phyloP scores from a whole-genome alignment of 2,797 vertebrate species.

The Manis pentadactyla region DNA sequence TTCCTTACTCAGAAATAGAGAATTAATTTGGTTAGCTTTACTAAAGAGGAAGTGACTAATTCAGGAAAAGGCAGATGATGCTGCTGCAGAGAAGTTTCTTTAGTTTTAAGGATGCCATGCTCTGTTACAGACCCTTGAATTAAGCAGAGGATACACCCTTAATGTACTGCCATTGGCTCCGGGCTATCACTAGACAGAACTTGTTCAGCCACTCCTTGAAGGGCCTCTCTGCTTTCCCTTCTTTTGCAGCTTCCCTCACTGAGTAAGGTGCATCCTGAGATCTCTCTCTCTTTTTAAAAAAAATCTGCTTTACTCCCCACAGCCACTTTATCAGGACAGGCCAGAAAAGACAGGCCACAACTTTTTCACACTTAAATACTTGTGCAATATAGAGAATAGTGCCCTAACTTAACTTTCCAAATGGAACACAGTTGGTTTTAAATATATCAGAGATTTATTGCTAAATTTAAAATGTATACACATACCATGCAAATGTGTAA shows the following conservation, averaged over 20 bases:
- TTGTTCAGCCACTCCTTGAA: not conserved
- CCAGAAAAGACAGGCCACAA: not conserved
- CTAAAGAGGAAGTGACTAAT: not conserved
- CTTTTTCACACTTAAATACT: not conserved
- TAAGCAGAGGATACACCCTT: not conserved
- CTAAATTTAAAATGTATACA: conserved; percentile 75
- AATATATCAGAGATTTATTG: conserved; percentile 69
- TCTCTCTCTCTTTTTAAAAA: not conserved
- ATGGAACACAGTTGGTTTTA: not conserved
- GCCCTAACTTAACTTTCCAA: not conserved
- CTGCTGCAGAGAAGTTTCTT: not conserved
- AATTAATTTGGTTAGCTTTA: not conserved
- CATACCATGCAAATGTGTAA: not conserved
- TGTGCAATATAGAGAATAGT: not conserved
- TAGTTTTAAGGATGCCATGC: not conserved
- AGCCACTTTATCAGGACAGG: not conserved
- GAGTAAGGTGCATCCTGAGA: not conserved
- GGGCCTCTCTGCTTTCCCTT: not conserved
- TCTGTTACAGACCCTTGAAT: not conserved
- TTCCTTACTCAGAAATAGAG: not conserved
- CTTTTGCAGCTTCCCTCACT: not conserved
- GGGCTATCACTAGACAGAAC: not conserved
- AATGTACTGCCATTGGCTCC: not conserved
- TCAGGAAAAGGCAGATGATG: not conserved
- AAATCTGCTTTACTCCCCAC: not conserved